Percentiles rank a stretch among this genome's conserved stretches.
Evolutionary conservation across 1,140 invertebrate species (phyloP).

Genomic region (Telenomus remus): DNA sequence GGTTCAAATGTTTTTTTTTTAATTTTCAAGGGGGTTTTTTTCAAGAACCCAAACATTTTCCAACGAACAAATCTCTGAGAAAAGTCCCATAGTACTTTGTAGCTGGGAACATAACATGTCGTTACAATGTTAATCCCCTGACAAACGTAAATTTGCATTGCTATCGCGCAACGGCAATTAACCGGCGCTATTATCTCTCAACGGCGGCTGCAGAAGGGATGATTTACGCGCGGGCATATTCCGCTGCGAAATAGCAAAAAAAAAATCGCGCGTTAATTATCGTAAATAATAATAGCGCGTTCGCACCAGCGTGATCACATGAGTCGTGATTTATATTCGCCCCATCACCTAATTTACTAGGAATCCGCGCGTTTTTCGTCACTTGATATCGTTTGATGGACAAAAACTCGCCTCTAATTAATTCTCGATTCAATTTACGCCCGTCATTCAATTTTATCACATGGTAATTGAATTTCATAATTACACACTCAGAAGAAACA

Average conservation of each 20-base stretch:
- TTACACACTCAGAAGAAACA: no score
- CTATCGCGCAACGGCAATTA: slow-evolving; percentile 48
- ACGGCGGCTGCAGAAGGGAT: slow-evolving; percentile 49
- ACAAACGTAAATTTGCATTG: slow-evolving; percentile 45
- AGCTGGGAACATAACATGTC: slow-evolving; percentile 14
- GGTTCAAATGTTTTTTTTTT: no score
- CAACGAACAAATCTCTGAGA: slow-evolving; percentile 4
- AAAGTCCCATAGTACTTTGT: slow-evolving; percentile 26
- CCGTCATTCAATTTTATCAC: no score
- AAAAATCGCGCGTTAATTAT: slow-evolving; percentile 50
- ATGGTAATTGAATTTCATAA: no score
- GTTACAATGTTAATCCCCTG: slow-evolving; percentile 36
- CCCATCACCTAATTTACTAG: no score
- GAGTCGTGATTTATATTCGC: slow-evolving; percentile 41
- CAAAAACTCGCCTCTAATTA: no score
- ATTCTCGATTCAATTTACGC: no score
- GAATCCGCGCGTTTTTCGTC: slow-evolving; percentile 16
- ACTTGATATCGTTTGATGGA: not conserved
- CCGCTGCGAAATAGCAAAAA: slow-evolving; percentile 16
- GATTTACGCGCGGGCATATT: slow-evolving; percentile 43
- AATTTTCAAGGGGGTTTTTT: not conserved
- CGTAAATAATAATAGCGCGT: slow-evolving; percentile 49
- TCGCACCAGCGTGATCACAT: slow-evolving; percentile 45
- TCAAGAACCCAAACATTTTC: not conserved
- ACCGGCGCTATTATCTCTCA: slow-evolving; percentile 44